These are phyloP conservation scores for Phrynosoma blainvillii DNA, from an alignment of 2,113 vertebrate species.

Conservation along the genomic window DNA sequence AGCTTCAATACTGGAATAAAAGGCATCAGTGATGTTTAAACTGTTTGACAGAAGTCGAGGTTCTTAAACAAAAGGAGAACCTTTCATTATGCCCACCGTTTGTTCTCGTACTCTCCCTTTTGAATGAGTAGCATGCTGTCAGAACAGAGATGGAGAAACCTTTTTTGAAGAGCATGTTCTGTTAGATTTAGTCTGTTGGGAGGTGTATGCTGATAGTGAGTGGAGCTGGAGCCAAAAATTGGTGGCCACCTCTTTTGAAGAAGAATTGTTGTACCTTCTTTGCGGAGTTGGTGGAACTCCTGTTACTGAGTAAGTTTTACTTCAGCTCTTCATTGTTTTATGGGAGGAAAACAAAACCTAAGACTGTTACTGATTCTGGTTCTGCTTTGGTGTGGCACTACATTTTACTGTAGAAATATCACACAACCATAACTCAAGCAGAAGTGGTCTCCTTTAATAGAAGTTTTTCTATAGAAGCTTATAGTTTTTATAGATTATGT, in stretches of 20 bases:
- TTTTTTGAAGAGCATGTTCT: too few relatives aligned
- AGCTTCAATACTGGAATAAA: slow-evolving; percentile 9
- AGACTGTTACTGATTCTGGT: background rate
- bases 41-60: background rate
- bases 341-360: background rate
- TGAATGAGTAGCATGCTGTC: background rate
- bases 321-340: background rate
- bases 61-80: background rate
- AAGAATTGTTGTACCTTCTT: too few relatives aligned
- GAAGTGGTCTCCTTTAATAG: background rate
- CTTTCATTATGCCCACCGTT: background rate
- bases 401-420: background rate
- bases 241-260: background rate
- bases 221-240: background rate
- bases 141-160: background rate
- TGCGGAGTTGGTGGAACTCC: background rate
- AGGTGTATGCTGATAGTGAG: too few relatives aligned
- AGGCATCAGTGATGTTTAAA: background rate
- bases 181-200: background rate
- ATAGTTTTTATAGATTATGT: too few relatives aligned
- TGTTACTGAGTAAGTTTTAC: background rate
- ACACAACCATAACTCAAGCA: background rate
- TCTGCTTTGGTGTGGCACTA: background rate
- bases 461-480: background rate
- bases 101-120: background rate